Percentiles rank a stretch among this genome's conserved stretches.
phyloP scores from a whole-genome alignment of 2,888 invertebrate species.

The Gari tellinella region DNA sequence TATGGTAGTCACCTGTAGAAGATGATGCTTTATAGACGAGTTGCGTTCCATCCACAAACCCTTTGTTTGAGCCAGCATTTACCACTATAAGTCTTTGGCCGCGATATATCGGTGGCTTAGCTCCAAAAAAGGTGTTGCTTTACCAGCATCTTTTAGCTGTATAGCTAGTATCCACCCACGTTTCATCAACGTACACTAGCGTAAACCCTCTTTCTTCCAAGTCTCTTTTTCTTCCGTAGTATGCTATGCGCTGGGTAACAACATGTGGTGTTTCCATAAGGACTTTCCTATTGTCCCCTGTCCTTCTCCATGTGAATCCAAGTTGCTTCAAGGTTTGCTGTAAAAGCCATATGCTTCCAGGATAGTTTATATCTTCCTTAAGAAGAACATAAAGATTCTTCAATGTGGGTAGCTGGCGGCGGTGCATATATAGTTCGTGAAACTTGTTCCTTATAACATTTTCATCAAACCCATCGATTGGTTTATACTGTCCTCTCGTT shows the following conservation, averaged over 20 bases:
- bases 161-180: too few species aligned
- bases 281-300: slow-evolving; percentile 26
- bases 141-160: too few species aligned
- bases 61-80: slow-evolving; percentile 10
- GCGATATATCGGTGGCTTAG: too few species aligned
- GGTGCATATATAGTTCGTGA: slow-evolving; percentile 11
- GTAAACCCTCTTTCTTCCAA: slow-evolving; percentile 9
- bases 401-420: slow-evolving; percentile 19
- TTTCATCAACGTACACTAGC: slow-evolving; percentile 37
- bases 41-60: slow-evolving; percentile 14
- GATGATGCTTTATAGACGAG: slow-evolving; percentile 11
- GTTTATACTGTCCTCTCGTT: background rate
- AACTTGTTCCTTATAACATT: slow-evolving; percentile 11
- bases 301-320: slow-evolving; percentile 21
- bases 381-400: background rate
- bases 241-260: slow-evolving; percentile 10
- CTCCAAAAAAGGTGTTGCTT: too few species aligned
- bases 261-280: slow-evolving; percentile 12
- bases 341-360: slow-evolving; percentile 10
- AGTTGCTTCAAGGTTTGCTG: slow-evolving; percentile 5
- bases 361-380: slow-evolving; percentile 10
- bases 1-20: too few species aligned
- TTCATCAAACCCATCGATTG: slow-evolving; percentile 20
- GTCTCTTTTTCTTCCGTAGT: slow-evolving; percentile 18
- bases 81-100: slow-evolving; percentile 31